Base-by-base conservation (phyloP, 64 coral and sea anemone species). In the Trachythela sp. region DNA sequence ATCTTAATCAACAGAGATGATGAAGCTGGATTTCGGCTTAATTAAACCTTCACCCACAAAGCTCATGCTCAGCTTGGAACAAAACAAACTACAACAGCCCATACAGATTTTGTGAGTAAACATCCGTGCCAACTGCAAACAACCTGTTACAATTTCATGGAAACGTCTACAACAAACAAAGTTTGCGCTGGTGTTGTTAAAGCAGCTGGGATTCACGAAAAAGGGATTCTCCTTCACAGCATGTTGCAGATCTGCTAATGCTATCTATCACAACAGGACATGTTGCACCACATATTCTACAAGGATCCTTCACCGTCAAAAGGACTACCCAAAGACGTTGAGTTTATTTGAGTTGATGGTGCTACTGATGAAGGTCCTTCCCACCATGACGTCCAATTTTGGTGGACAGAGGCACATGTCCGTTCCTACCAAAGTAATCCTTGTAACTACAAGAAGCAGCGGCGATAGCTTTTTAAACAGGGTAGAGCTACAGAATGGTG, bases 1-100 rank as follows among this genome's bases (percentile, higher is more conserved):
- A 70, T 70, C 8, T n/a, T 70, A 22, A 9, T 70, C 5, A 70
- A 70, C 64, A 7, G 24, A 6, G 64, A 93, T 86, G 87, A 93
- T 22, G 8, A 70, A n/a, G 24, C 64, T 70, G 64, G 64, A 70
- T 70, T 70, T 70, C 8, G 64, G 24, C 24, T 70, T 6, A 22
- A 70, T 22, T 70, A 7, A 22, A 70, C 64, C 8, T 70, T 70
- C 24, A 70, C 64, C 24, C 64, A 70, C 24, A 70, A 70, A 70
- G 24, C 4, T 70, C 24, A 70, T 70, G 64, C 8, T 70, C 64
- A 70, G 24, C 64, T 70, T 70, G 64, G 64, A 70, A 22, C 24
- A 9, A 70, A 70, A 7, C 64, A 8, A 70, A 70, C 64, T 9
- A 70, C 24, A 9, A 70, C 64, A 8, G 24, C 64, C 18, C 64